Evolutionary conservation across 2,797 vertebrate genomes (phyloP).

Genomic region (Taeniopygia guttata): DNA sequence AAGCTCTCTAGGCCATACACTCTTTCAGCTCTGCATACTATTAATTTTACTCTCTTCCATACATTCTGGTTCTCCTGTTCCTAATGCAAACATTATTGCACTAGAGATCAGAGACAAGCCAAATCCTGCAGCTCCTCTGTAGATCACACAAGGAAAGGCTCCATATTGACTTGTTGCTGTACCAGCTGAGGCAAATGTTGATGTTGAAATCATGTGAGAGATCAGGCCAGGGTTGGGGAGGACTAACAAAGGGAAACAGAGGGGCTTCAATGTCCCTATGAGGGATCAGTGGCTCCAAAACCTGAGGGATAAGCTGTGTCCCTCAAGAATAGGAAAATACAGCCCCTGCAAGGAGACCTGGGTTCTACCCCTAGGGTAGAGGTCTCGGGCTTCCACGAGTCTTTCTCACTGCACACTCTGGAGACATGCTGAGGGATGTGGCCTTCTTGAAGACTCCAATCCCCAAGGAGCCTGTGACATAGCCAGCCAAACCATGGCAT

Average conservation of each 20-base stretch:
- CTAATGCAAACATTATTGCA: not conserved
- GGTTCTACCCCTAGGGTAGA: not conserved
- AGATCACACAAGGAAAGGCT: not conserved
- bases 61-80: not conserved
- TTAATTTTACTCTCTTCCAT: not conserved
- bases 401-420: not conserved
- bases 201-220: not conserved
- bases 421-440: not conserved
- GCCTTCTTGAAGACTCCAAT: accelerated
- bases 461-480: not conserved
- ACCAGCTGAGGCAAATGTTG: not conserved
- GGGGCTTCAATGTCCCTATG: not conserved
- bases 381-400: accelerated
- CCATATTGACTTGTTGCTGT: not conserved
- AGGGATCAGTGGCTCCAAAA: not conserved
- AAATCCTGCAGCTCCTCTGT: not conserved
- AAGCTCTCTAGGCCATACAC: not conserved
- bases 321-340: not conserved
- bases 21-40: not conserved
- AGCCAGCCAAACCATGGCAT: not conserved
- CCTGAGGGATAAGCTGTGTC: not conserved
- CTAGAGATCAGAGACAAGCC: not conserved
- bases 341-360: not conserved
- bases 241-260: not conserved
- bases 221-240: accelerated